Evolutionary conservation across 2,888 invertebrate genomes (phyloP).

Genomic region (Leptopilina drosophilae): DNA sequence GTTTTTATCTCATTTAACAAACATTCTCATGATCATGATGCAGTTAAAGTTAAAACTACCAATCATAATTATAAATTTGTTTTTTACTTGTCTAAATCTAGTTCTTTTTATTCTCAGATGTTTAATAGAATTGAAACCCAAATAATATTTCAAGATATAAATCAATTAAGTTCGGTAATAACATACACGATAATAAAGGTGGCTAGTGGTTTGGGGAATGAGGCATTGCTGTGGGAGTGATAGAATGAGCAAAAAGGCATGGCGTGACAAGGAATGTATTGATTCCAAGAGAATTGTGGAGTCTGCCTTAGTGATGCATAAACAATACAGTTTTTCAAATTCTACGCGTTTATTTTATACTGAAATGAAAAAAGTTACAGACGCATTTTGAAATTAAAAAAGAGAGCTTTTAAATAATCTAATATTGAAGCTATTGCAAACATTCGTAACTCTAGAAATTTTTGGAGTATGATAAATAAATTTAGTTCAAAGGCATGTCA

Average conservation of each 20-base stretch:
- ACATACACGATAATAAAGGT: background rate
- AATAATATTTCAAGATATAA: background rate
- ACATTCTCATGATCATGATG: too few species aligned
- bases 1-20: too few species aligned
- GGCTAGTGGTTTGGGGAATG: background rate
- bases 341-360: background rate
- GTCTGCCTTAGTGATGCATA: background rate
- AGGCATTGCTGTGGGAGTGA: background rate
- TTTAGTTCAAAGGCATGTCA: background rate
- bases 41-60: too few species aligned
- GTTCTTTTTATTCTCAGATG: background rate
- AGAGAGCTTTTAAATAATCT: background rate
- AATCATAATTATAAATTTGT: too few species aligned
- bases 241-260: background rate
- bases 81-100: background rate
- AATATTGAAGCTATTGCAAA: background rate
- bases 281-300: background rate
- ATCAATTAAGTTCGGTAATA: background rate
- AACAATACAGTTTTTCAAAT: background rate
- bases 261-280: background rate
- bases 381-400: conserved; percentile 54
- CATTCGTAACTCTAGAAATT: background rate
- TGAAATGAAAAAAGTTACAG: background rate
- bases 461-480: background rate
- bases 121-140: background rate